Percentiles rank a stretch among this genome's conserved stretches.
Conservation (phyloP, 2,888 invertebrate species). For the Platycheirus rosarum region DNA sequence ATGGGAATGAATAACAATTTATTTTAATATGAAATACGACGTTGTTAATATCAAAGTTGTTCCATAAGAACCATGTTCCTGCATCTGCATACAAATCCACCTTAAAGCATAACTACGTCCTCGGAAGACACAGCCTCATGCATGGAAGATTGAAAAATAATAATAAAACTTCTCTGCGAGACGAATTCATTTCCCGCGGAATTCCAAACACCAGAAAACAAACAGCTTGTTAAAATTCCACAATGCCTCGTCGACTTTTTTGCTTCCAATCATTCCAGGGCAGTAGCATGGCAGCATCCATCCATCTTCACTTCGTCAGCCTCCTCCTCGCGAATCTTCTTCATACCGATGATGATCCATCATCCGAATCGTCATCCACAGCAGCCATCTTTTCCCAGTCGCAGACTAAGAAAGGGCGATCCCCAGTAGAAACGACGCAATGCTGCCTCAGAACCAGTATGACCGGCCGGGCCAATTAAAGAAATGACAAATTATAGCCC, state of each 20-base stretch:
- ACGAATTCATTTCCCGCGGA: constrained; percentile 71
- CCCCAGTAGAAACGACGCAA: constrained; percentile 21
- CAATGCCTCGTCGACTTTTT: constrained; percentile 75
- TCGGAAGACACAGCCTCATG: neutral
- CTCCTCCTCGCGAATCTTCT: constrained; percentile 11
- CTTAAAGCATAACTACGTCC: neutral
- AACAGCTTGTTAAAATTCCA: constrained; percentile 80
- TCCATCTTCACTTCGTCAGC: constrained; percentile 36
- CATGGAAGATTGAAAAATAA: constrained; percentile 21
- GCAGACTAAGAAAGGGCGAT: constrained; percentile 39
- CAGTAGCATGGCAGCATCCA: constrained; percentile 35
- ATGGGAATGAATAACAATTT: no score
- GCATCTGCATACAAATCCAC: neutral
- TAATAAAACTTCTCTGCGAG: constrained; percentile 52
- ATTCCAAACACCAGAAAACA: constrained; percentile 78
- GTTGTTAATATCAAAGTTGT: no score
- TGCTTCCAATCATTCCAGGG: constrained; percentile 74
- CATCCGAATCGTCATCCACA: constrained; percentile 37
- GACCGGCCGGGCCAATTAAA: constrained; percentile 77
- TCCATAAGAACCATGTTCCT: neutral
- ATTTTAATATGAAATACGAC: no score
- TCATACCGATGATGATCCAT: constrained; percentile 33
- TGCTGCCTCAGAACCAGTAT: constrained; percentile 67
- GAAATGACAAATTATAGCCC: constrained; percentile 78
- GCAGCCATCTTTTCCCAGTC: constrained; percentile 43